Evolutionary conservation across 2,797 vertebrate genomes (phyloP).

Genomic region (Lutjanus argentimaculatus): DNA sequence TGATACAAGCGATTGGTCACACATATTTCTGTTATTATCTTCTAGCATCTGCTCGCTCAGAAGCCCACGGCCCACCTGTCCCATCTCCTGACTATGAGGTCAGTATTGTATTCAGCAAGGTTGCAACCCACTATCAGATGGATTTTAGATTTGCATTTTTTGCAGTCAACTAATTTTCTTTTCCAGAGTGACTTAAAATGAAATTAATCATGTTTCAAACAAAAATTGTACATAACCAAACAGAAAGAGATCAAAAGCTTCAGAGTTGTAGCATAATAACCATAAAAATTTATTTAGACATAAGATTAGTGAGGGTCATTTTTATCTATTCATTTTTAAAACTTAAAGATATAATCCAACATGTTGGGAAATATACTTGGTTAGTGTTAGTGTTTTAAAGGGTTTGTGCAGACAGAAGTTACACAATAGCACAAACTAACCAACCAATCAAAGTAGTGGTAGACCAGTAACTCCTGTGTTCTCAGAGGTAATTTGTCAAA

Average conservation of each 20-base stretch:
- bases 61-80: conserved; percentile 26
- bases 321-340: neutral
- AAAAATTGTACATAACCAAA: neutral
- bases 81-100: conserved; percentile 76
- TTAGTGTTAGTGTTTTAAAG: too few species aligned
- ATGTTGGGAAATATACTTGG: neutral
- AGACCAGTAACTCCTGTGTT: too few species aligned
- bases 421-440: too few species aligned
- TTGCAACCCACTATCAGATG: neutral
- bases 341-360: neutral
- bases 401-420: too few species aligned
- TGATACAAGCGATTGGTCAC: rapidly evolving
- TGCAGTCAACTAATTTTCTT: neutral
- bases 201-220: neutral
- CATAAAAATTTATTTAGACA: neutral
- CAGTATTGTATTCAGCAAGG: neutral
- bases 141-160: neutral
- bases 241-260: neutral
- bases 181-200: neutral
- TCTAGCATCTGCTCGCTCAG: conserved; percentile 24
- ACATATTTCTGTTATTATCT: neutral
- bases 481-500: too few species aligned
- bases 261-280: neutral
- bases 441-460: too few species aligned
- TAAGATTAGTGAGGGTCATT: neutral